These are phyloP conservation scores for Vireo altiloquus DNA, from an alignment of 2,113 vertebrate genomes.

Conservation along the genomic window DNA sequence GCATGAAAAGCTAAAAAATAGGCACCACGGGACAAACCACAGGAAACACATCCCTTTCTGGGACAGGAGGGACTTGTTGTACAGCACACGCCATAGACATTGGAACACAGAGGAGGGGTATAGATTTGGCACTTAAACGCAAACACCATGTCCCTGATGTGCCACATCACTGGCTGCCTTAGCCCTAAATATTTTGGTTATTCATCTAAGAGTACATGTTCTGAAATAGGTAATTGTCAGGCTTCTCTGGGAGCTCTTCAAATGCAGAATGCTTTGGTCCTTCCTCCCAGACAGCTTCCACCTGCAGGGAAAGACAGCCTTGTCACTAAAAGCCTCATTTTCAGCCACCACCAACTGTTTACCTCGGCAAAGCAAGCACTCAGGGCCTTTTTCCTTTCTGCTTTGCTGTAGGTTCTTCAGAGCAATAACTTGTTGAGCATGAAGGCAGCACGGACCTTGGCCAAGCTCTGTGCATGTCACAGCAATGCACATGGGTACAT, in stretches of 20 bases:
- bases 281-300: background rate
- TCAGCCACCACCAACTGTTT: background rate
- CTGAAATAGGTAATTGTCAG: background rate
- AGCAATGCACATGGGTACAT: background rate
- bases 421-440: background rate
- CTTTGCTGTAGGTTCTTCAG: background rate
- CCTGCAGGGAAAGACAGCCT: background rate
- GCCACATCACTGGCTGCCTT: background rate
- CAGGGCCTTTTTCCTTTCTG: background rate
- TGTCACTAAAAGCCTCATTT: background rate
- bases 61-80: background rate
- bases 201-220: background rate
- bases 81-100: rapidly evolving
- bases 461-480: background rate
- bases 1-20: background rate
- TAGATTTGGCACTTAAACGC: background rate
- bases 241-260: background rate
- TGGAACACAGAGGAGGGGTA: background rate
- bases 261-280: background rate
- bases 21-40: background rate
- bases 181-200: background rate
- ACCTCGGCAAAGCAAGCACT: background rate
- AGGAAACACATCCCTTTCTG: background rate
- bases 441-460: rapidly evolving
- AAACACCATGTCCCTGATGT: background rate